Evolutionary conservation across 53 echinoderm and acorn worm genomes (phyloP).

Genomic region (Crossaster papposus): DNA sequence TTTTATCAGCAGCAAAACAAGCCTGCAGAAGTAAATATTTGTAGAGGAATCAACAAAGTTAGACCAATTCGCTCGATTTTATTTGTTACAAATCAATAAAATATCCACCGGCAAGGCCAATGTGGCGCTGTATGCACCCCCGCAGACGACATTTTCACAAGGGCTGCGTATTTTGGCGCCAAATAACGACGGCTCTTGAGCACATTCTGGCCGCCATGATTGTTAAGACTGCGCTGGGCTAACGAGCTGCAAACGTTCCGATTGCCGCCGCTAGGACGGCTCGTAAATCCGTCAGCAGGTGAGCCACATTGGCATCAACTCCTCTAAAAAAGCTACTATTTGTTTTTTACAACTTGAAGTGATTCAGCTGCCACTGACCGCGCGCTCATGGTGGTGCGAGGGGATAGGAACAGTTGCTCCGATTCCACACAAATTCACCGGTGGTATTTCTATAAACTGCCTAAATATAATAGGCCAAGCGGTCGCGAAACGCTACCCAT

Average conservation of each 20-base stretch:
- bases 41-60: conserved; percentile 29
- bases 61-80: background rate
- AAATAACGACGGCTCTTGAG: conserved; percentile 35
- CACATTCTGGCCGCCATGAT: conserved; percentile 38
- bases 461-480: no score
- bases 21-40: conserved; percentile 42
- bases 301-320: conserved; percentile 50
- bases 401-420: background rate
- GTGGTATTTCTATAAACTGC: background rate
- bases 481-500: background rate
- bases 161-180: conserved; percentile 44
- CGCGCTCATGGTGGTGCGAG: background rate
- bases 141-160: conserved; percentile 20
- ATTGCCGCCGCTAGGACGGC: conserved; percentile 40
- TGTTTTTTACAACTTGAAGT: conserved; percentile 52
- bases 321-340: conserved; percentile 51
- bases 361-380: conserved; percentile 49
- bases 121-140: background rate
- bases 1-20: background rate
- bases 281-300: conserved; percentile 62
- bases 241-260: conserved; percentile 59
- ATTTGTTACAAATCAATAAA: conserved; percentile 48
- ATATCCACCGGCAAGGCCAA: conserved; percentile 14
- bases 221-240: conserved; percentile 56
- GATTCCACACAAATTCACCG: background rate